Base-by-base conservation (phyloP, 2,113 vertebrate species). In the Microcebus griseorufus region DNA sequence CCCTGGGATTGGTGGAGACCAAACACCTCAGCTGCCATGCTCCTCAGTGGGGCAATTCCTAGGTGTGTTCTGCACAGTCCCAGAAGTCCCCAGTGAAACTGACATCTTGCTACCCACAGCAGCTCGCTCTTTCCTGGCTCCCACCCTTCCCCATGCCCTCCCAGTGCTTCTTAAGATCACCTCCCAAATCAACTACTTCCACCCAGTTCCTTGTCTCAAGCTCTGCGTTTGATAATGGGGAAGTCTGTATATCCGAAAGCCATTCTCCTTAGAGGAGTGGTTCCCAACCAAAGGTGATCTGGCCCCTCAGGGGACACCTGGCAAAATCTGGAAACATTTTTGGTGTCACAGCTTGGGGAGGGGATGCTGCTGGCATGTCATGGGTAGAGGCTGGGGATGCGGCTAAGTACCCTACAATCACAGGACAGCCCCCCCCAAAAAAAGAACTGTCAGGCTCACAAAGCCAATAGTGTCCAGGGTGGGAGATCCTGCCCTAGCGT, bases 291-390 rank as follows among this genome's bases (percentile, higher is more conserved):
- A 51, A 37, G 27, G 20, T 64, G 72, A 91, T 81, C 69, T 58
- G 93, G n/a, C 37, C 10, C 39, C 45, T 29, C 25, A 25, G 0
- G 81, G 64, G 80, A 55, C 18, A 62, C 70, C 22, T 73, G 60
- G 60, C 12, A 93, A 90, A 88, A 84, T 91, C 9, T 93, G 62
- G 76, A 88, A 39, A 64, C 4, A 8, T 45, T 70, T 82, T 45
- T 65, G 10, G 23, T 81, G 20, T 82, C 29, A 72, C 27, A 85
- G 14, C 23, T 27, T 1, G 5, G 48, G 9, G 22, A 51, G 2
- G 73, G 55, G 6, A 2, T 64, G 72, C 9, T 83, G 18, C 1
- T 25, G 18, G 20, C 7, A 39, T 32, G n/a, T n/a, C n/a, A n/a
- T n/a, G n/a, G n/a, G n/a, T n/a, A n/a, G n/a, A n/a, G n/a, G n/a